Percentiles rank a stretch among this genome's conserved stretches.
These are phyloP conservation scores for Mustela nigripes DNA, from an alignment of 2,113 vertebrate genomes.

Conservation along the genomic window DNA sequence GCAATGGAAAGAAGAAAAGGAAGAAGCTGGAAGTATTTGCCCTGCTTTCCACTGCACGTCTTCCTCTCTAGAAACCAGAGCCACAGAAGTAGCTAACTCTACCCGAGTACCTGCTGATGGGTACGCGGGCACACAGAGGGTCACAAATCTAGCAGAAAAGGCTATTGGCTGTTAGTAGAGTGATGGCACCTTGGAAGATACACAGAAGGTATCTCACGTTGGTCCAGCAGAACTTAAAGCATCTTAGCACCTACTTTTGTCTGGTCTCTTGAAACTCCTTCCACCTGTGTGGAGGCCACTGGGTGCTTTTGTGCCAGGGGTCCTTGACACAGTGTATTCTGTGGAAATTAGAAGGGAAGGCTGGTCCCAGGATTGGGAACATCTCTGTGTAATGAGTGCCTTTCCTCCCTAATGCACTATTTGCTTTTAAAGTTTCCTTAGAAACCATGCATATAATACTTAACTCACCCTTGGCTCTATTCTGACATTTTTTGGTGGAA, in stretches of 20 bases:
- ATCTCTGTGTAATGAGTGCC: background rate
- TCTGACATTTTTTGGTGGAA: conserved; percentile 4
- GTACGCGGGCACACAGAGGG: background rate
- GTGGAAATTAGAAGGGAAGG: background rate
- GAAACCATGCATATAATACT: conserved; percentile 53
- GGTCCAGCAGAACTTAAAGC: background rate
- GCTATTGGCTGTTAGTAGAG: background rate
- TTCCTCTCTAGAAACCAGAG: background rate
- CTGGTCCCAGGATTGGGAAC: background rate
- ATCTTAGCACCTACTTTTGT: background rate
- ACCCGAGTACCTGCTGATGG: background rate
- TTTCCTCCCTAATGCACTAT: background rate
- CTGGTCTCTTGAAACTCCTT: background rate
- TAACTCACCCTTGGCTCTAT: conserved; percentile 57
- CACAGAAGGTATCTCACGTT: background rate
- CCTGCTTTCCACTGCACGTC: background rate
- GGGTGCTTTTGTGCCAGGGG: background rate
- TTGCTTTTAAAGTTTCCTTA: conserved; percentile 73
- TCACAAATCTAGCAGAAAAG: background rate
- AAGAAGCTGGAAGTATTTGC: background rate
- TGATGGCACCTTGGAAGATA: background rate
- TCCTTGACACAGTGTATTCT: background rate
- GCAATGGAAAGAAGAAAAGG: background rate
- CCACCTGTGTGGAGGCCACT: background rate
- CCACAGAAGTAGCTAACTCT: background rate